These are phyloP conservation scores for Empidonax alnorum DNA, from an alignment of 2,113 vertebrate species.

Conservation along the genomic window DNA sequence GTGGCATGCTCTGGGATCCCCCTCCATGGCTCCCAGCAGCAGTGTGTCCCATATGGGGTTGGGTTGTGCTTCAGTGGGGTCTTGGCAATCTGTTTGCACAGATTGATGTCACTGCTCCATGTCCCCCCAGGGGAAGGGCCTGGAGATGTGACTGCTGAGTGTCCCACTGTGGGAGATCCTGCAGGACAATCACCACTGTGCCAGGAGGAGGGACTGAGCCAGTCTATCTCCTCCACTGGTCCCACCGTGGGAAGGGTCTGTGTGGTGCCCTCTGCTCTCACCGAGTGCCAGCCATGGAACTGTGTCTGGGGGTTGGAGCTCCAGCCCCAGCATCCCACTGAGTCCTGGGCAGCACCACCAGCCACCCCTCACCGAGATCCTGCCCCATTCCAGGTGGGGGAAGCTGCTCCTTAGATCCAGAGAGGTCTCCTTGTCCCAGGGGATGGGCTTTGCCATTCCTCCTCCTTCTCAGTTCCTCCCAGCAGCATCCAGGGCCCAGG, in stretches of 20 bases:
- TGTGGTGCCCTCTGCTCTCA: background rate
- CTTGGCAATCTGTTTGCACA: background rate
- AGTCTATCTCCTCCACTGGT: background rate
- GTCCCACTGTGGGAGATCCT: background rate
- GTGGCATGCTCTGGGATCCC: background rate
- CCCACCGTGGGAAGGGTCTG: rapidly evolving
- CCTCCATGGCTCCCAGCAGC: background rate
- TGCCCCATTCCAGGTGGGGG: background rate
- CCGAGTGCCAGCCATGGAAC: background rate
- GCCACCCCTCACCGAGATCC: background rate
- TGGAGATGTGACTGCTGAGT: background rate
- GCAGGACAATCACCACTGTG: rapidly evolving
- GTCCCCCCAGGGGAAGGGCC: background rate
- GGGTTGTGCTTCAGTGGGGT: rapidly evolving
- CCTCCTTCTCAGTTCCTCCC: background rate
- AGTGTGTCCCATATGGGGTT: rapidly evolving
- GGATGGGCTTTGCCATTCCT: background rate
- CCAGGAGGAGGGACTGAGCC: background rate
- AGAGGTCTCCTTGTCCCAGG: background rate
- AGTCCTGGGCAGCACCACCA: background rate
- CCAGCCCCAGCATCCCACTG: background rate
- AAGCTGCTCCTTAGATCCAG: background rate
- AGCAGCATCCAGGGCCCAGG: background rate
- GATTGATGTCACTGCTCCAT: background rate
- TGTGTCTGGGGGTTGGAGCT: background rate